Base-by-base conservation (phyloP, 2,113 vertebrate species). In the Micromys minutus region DNA sequence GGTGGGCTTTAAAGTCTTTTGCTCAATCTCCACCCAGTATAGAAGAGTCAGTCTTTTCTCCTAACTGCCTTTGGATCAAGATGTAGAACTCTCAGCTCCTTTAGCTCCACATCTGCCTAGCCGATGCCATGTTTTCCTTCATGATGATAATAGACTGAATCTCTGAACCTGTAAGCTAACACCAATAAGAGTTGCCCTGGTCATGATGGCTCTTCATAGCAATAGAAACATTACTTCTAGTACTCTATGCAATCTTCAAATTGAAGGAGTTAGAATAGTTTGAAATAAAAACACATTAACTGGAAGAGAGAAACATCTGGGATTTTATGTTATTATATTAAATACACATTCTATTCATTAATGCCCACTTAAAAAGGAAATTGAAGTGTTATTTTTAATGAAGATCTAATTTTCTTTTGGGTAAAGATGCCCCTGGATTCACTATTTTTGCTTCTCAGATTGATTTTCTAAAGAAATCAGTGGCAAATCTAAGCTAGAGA, bases 391-490 rank as follows among this genome's bases (percentile, higher is more conserved):
- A 90, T 92, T 96, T 52, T 87, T 96, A 96, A 96, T 86, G 42
- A 94, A 92, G 96, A 79, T 94, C 9, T 88, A 87, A 93, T 96
- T 94, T 96, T 96, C 79, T 63, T n/a, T 97, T 83, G 21, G 89
- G 34, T 89, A 87, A 95, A 90, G 83, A 96, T 96, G 80, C 34
- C 89, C 92, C n/a, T 45, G 81, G 72, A 90, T 72, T 95, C 52
- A 61, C 45, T 85, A 74, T 83, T 96, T 97, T 69, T 94, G 76
- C 42, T 96, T 93, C 74, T 95, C 67, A 85, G 52, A 92, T 91
- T 72, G 75, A 94, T 96, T 86, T 91, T 94, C 90, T 67, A 26
- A 93, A 96, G 87, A 97, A 97, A 80, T 26, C 24, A 55, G 55
- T 85, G 71, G 75, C 75, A 97, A 52, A 92, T 81, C 63, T 91